Evolutionary conservation across 2,888 invertebrate species (phyloP).

Genomic region (Epistrophella euchroma): DNA sequence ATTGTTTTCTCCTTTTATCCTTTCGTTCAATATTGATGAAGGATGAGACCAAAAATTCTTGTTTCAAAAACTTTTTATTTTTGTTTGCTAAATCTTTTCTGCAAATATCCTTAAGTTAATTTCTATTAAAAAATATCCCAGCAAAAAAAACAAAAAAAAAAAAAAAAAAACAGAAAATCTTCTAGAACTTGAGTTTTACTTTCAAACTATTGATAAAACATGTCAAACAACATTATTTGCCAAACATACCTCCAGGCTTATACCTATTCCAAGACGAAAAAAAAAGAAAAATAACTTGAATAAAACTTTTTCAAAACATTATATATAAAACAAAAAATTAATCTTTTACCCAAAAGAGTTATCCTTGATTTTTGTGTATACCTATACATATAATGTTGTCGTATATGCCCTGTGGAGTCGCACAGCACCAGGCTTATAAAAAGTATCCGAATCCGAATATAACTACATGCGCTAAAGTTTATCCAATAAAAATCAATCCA

Average conservation of each 20-base stretch:
- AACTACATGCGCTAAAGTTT: constrained; percentile 71
- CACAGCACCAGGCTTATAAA: constrained; percentile 7
- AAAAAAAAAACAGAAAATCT: no score
- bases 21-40: constrained; percentile 2
- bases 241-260: constrained; percentile 19
- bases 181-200: constrained; percentile 10
- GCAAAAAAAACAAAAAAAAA: background rate
- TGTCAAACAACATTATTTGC: constrained; percentile 56
- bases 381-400: background rate
- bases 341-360: constrained; percentile 40
- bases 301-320: constrained; percentile 22
- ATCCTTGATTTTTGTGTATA: constrained; percentile 2
- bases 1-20: background rate
- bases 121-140: constrained; percentile 13
- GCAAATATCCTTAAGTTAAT: constrained; percentile 33
- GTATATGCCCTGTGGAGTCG: constrained; percentile 19
- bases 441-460: constrained; percentile 9
- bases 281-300: constrained; percentile 44
- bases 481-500: constrained; percentile 70
- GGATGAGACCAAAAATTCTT: background rate
- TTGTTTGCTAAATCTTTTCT: constrained; percentile 9
- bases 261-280: background rate
- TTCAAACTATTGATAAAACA: constrained; percentile 56
- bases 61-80: background rate
- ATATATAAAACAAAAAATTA: constrained; percentile 22